phyloP scores from a whole-genome alignment of 2,888 invertebrate species.

The Anorthoa munda region DNA sequence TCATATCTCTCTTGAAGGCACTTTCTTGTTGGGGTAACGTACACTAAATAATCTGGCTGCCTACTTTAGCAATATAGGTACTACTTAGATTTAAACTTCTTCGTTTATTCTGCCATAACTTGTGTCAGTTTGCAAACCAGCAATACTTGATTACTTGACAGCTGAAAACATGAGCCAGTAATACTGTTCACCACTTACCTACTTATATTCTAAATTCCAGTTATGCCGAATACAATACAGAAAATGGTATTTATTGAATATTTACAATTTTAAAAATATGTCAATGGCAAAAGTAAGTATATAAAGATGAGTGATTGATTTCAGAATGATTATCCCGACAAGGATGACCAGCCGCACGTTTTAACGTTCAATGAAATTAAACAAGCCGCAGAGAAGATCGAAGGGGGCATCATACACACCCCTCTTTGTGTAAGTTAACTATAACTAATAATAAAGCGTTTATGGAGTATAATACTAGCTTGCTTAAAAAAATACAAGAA shows the following conservation, averaged over 20 bases:
- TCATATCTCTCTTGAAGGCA: no score
- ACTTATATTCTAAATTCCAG: conserved; percentile 39
- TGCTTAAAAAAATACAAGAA: neutral
- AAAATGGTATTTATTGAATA: conserved; percentile 37
- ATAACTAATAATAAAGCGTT: no score
- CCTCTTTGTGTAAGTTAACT: conserved; percentile 84
- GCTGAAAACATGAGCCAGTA: conserved; percentile 27
- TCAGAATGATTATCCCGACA: conserved; percentile 58
- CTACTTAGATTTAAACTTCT: neutral
- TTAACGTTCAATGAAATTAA: conserved; percentile 84
- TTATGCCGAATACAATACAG: neutral
- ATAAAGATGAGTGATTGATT: conserved; percentile 24
- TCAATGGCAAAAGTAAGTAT: neutral
- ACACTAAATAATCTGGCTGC: neutral
- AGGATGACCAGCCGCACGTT: conserved; percentile 68
- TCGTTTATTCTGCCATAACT: neutral
- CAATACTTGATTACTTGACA: neutral
- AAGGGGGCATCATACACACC: conserved; percentile 86
- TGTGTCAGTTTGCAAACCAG: neutral
- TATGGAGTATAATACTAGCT: no score
- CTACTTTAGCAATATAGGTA: neutral
- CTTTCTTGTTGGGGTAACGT: no score
- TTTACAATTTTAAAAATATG: neutral
- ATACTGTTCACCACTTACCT: neutral
- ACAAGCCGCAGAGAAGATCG: conserved; percentile 83